Evolutionary conservation across 2,888 invertebrate genomes (phyloP).

Genomic region (Tiliacea aurago): DNA sequence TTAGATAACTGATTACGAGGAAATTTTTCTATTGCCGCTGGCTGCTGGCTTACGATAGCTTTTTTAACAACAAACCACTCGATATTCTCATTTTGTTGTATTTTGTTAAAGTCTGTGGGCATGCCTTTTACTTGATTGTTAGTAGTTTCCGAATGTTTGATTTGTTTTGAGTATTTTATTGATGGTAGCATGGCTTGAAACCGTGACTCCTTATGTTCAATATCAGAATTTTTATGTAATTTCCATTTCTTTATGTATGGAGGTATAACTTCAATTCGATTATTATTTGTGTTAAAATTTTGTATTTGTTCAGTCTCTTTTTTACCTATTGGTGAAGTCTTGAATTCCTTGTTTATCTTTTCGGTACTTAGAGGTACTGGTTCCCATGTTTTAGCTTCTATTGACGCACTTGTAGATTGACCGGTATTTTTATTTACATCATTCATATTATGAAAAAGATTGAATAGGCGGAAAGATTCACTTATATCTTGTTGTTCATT

Average conservation of each 20-base stretch:
- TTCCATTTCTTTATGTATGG: slow-evolving; percentile 13
- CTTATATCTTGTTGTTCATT: slow-evolving; percentile 17
- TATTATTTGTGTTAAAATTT: neutral
- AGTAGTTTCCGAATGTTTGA: slow-evolving; percentile 2
- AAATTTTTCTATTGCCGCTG: slow-evolving; percentile 15
- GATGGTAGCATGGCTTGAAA: too few relatives aligned
- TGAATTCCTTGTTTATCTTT: neutral
- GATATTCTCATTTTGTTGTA: slow-evolving; percentile 3
- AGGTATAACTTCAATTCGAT: neutral
- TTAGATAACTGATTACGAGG: slow-evolving; percentile 19
- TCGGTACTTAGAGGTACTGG: slow-evolving; percentile 2
- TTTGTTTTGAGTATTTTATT: slow-evolving; percentile 23
- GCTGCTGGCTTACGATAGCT: slow-evolving; percentile 4
- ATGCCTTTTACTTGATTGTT: neutral
- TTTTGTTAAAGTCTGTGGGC: slow-evolving; percentile 3
- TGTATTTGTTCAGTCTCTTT: neutral
- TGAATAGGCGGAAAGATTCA: slow-evolving; percentile 5
- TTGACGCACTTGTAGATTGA: slow-evolving; percentile 7
- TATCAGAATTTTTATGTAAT: neutral
- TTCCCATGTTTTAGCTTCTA: slow-evolving; percentile 2
- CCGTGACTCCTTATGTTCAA: neutral
- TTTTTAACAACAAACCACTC: slow-evolving; percentile 14
- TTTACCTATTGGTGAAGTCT: neutral
- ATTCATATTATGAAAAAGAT: slow-evolving; percentile 20
- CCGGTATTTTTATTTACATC: neutral